phyloP scores from a whole-genome alignment of 2,888 invertebrate genomes.

The Leptinotarsa juncta region DNA sequence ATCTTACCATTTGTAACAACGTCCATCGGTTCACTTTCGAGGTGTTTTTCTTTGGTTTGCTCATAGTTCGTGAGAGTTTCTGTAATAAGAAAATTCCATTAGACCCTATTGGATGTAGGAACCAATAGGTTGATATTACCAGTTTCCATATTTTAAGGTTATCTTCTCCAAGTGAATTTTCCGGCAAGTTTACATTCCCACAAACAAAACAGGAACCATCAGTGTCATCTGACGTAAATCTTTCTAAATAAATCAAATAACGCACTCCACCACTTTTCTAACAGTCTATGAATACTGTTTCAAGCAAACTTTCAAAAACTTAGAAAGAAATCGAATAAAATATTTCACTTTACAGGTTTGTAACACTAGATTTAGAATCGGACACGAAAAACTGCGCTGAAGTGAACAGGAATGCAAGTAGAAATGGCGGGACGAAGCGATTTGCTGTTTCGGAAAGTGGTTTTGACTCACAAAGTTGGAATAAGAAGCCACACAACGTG shows the following conservation, averaged over 20 bases:
- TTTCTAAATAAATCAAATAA: constrained; percentile 28
- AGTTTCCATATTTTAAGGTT: constrained; percentile 46
- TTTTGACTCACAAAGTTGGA: constrained; percentile 39
- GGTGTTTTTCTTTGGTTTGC: constrained; percentile 33
- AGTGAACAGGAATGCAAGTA: constrained; percentile 33
- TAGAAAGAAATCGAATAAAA: not conserved
- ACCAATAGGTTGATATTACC: constrained; percentile 29
- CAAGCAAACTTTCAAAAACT: constrained; percentile 9
- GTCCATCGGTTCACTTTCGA: constrained; percentile 32
- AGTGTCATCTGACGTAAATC: constrained; percentile 38
- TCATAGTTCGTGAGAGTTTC: constrained; percentile 44
- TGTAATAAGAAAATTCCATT: constrained; percentile 29
- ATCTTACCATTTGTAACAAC: constrained; percentile 13
- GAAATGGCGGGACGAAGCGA: constrained; percentile 45
- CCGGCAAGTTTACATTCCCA: constrained; percentile 34
- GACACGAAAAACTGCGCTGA: constrained; percentile 29
- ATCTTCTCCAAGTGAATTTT: constrained; percentile 23
- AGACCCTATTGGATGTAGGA: not conserved
- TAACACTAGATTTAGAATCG: constrained; percentile 38
- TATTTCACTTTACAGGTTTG: constrained; percentile 36
- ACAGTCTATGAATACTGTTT: not conserved
- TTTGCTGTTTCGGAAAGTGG: constrained; percentile 42
- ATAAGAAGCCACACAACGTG: constrained; percentile 33
- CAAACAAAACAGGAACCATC: constrained; percentile 36
- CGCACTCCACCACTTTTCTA: constrained; percentile 21